phyloP scores from a whole-genome alignment of 2,888 invertebrate species.

The Zelleria hepariella region DNA sequence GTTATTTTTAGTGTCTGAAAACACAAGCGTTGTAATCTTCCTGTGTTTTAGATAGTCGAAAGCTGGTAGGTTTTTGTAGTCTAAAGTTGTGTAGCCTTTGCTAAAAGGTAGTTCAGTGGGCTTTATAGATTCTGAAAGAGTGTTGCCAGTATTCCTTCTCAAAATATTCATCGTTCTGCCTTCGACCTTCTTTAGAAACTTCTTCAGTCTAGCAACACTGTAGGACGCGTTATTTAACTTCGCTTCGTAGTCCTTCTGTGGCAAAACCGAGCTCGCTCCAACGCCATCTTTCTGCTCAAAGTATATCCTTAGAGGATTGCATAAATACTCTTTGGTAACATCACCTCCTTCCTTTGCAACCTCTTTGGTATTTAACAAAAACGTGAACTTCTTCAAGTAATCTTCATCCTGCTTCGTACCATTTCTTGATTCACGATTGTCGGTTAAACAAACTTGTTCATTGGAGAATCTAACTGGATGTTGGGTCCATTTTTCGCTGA shows the following conservation, averaged over 20 bases:
- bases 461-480: conserved; percentile 54
- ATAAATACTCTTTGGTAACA: conserved; percentile 33
- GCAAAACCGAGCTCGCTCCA: conserved; percentile 42
- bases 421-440: conserved; percentile 15
- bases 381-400: conserved; percentile 37
- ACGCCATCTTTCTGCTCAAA: conserved; percentile 61
- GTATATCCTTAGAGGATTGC: conserved; percentile 44
- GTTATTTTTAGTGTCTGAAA: conserved; percentile 44
- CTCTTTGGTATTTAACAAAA: conserved; percentile 25
- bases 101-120: conserved; percentile 45
- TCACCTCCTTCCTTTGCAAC: conserved; percentile 18
- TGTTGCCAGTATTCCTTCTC: conserved; percentile 34
- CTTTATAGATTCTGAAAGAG: conserved; percentile 29
- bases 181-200: conserved; percentile 48
- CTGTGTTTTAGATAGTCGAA: conserved; percentile 29
- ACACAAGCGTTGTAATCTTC: conserved; percentile 32
- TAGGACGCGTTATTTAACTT: conserved; percentile 42
- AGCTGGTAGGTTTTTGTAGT: conserved; percentile 25
- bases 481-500: conserved; percentile 54
- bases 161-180: conserved; percentile 38
- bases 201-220: conserved; percentile 32
- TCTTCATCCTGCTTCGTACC: conserved; percentile 24
- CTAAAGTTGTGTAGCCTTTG: conserved; percentile 38
- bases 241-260: conserved; percentile 37
- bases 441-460: conserved; percentile 29